Evolutionary conservation across 2,113 vertebrate species (phyloP), one percentile per base, ranked within the genome.

Genomic region (Clupea harengus): DNA sequence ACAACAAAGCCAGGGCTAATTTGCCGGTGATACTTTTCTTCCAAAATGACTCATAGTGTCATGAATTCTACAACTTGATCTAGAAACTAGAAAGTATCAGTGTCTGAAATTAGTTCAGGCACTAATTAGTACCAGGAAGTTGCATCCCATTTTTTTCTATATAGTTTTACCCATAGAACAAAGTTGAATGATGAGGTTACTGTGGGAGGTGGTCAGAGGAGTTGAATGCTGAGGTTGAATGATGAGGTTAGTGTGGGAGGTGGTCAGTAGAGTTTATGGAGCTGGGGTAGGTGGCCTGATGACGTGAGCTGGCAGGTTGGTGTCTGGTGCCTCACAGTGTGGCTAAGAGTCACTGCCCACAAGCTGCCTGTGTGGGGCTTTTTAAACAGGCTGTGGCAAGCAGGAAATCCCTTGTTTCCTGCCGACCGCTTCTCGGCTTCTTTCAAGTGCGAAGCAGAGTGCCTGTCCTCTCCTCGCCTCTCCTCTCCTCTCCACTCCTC

Each of bases 361-460:
- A 67, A 28, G 11, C 64, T 9, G 64, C 8, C n/a, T 67, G 13
- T 50, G 47, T 82, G 81, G 25, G 64, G 11, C n/a, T 67, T n/a
- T 57, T 17, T 57, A 20, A 20, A 54, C 60, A 17, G 83, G 60
- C 83, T 54, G 17, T 28, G 45, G 83, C 45, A 64, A 39, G 45
- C 57, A 67, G 85, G 85, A 82, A 60, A 20, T 50, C 20, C 15
- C 22, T 39, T 32, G 78, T 45, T 60, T 50, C 54, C 20, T 67
- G 52, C 52, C 52, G 47, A 67, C 45, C 8, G 44, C 57, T 45
- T 32, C n/a, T 64, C 39, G 18, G 17, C 39, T n/a, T 45, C 54
- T 86, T 86, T 86, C 45, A 83, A 78, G 85, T 83, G 85, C 78
- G 67, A 60, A 54, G 28, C 20, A 32, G 4, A 25, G 47, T 47